phyloP scores from a whole-genome alignment of 2,113 vertebrate species.

The Gambusia affinis region DNA sequence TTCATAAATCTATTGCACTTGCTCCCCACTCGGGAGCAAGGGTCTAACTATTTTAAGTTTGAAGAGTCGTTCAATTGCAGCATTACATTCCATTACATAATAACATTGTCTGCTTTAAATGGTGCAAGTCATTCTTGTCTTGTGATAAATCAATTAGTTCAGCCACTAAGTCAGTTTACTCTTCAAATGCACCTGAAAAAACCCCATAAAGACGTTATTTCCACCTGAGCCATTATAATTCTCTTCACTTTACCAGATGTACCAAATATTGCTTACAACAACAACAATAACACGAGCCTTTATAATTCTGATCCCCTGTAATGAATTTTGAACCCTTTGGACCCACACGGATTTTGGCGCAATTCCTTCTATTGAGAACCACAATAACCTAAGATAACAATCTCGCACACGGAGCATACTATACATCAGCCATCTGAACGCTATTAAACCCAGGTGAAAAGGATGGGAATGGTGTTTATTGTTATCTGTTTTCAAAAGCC shows the following conservation, averaged over 20 bases:
- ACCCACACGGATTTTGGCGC: slow-evolving; percentile 78
- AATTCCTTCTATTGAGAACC: slow-evolving; percentile 78
- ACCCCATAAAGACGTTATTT: slow-evolving; percentile 1
- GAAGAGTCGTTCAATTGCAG: not conserved
- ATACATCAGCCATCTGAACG: slow-evolving; percentile 85
- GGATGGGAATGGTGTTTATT: slow-evolving; percentile 83
- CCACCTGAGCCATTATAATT: not conserved
- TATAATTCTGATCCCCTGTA: slow-evolving; percentile 88
- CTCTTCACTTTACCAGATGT: slow-evolving; percentile 38
- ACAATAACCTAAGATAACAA: slow-evolving; percentile 84
- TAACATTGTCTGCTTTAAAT: too few relatives aligned
- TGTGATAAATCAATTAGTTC: not conserved
- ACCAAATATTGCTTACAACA: slow-evolving; percentile 78
- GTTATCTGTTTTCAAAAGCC: slow-evolving; percentile 87
- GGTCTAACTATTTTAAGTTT: not conserved
- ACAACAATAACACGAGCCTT: slow-evolving; percentile 82
- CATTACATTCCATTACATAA: too few relatives aligned
- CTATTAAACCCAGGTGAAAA: slow-evolving; percentile 82
- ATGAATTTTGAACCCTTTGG: slow-evolving; percentile 87
- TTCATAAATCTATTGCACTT: too few relatives aligned
- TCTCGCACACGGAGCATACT: slow-evolving; percentile 81
- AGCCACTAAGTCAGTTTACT: not conserved
- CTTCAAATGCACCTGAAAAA: slow-evolving; percentile 4
- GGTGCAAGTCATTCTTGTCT: not conserved
- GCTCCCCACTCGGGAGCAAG: too few relatives aligned